Percentiles rank a stretch among this genome's conserved stretches.
phyloP scores from a whole-genome alignment of 2,888 invertebrate genomes.

The Biston betularia region DNA sequence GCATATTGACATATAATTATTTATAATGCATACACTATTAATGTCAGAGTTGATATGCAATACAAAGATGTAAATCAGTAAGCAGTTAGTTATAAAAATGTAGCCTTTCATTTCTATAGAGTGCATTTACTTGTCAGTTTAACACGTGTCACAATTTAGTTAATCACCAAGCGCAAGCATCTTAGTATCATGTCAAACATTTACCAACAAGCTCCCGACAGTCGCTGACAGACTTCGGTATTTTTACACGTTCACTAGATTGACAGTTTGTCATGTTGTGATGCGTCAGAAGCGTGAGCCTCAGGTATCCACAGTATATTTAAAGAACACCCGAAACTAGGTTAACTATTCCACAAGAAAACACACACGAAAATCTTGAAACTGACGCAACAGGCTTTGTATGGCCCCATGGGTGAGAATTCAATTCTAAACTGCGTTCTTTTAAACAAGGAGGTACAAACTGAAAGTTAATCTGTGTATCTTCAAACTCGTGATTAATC shows the following conservation, averaged over 20 bases:
- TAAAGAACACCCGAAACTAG: constrained; percentile 72
- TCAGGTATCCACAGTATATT: constrained; percentile 74
- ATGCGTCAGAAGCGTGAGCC: constrained; percentile 49
- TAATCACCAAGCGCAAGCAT: constrained; percentile 1
- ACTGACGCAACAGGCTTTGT: constrained; percentile 67
- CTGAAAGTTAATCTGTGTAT: constrained; percentile 27
- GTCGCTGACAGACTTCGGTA: constrained; percentile 22
- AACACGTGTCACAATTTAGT: constrained; percentile 3
- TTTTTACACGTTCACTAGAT: constrained; percentile 40
- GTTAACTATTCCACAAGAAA: constrained; percentile 82
- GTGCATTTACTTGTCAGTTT: background rate
- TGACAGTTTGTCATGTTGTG: constrained; percentile 57
- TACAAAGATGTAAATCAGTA: too few relatives aligned
- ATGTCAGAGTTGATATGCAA: too few relatives aligned
- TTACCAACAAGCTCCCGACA: constrained; percentile 24
- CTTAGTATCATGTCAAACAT: constrained; percentile 5
- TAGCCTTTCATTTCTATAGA: background rate
- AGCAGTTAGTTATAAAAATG: background rate
- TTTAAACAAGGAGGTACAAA: background rate
- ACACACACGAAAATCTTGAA: constrained; percentile 61
- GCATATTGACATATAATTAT: too few relatives aligned
- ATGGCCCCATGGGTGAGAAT: constrained; percentile 51
- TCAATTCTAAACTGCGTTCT: constrained; percentile 5
- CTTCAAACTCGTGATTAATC: constrained; percentile 22
- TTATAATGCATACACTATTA: too few relatives aligned